A percentile compares a stretch with the other conserved stretches of the same genome.
Conservation (phyloP, 2,797 vertebrate genomes). For the Semaprochilodus insignis region DNA sequence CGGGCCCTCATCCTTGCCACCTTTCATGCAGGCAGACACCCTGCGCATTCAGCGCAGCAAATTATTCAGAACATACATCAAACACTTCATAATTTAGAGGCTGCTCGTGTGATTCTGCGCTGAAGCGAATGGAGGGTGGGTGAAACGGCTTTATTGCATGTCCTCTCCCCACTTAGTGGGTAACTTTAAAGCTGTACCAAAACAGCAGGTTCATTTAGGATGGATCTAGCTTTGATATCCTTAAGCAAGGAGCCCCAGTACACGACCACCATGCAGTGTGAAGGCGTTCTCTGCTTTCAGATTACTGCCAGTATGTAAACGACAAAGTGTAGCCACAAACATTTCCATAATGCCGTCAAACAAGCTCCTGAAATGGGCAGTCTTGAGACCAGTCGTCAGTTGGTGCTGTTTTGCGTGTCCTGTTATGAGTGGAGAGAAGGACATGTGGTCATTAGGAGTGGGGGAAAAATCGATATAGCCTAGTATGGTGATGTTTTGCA, state of each 20-base stretch:
- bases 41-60: constrained; percentile 41
- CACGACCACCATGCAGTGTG: too few relatives aligned
- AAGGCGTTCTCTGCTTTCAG: background rate
- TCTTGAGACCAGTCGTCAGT: background rate
- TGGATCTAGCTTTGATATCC: background rate
- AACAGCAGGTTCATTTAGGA: constrained; percentile 39
- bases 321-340: background rate
- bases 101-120: constrained; percentile 43
- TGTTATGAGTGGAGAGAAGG: background rate
- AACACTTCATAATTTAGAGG: constrained; percentile 53
- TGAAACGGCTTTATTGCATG: constrained; percentile 30
- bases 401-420: background rate
- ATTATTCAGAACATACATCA: constrained; percentile 56
- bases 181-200: constrained; percentile 43
- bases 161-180: constrained; percentile 28
- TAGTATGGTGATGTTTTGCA: too few relatives aligned
- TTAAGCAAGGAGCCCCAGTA: background rate
- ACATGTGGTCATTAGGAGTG: background rate
- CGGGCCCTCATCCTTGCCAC: background rate
- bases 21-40: constrained; percentile 23
- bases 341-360: background rate
- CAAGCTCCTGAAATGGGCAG: background rate
- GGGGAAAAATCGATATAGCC: too few relatives aligned
- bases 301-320: background rate
- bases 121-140: constrained; percentile 23